Conservation (phyloP, 1,140 invertebrate genomes). For the Delia radicum region DNA sequence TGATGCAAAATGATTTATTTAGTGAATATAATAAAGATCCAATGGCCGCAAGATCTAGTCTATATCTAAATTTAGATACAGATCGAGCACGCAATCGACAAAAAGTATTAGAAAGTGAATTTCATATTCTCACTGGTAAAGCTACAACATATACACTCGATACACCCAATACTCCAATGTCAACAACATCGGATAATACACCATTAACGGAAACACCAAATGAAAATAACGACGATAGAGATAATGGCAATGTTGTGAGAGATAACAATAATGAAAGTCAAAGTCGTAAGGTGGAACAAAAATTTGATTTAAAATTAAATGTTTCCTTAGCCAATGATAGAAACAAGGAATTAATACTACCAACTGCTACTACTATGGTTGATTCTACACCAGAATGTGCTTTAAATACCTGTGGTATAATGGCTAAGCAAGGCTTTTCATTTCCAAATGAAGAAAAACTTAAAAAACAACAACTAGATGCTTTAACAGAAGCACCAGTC, state of each 20-base stretch:
- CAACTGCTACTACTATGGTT: not conserved
- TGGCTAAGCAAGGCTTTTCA: constrained; percentile 26
- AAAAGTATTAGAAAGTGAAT: constrained; percentile 39
- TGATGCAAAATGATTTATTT: constrained; percentile 43
- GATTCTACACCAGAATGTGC: constrained; percentile 27
- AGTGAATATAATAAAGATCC: constrained; percentile 32
- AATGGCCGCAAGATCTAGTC: constrained; percentile 19
- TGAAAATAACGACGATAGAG: constrained; percentile 1
- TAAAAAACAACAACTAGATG: constrained; percentile 13
- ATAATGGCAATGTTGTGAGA: constrained; percentile 23
- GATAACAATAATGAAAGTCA: not conserved
- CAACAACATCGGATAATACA: constrained; percentile 45
- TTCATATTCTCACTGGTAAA: constrained; percentile 29
- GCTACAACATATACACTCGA: constrained; percentile 26
- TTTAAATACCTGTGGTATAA: constrained; percentile 24
- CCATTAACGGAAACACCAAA: not conserved
- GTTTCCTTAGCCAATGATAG: not conserved
- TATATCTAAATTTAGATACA: constrained; percentile 29
- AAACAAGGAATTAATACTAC: not conserved
- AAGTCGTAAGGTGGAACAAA: not conserved
- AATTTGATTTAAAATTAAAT: constrained; percentile 27
- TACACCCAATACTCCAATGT: constrained; percentile 40
- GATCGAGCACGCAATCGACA: constrained; percentile 33
- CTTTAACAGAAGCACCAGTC: not conserved
- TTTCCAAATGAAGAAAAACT: constrained; percentile 10